Evolutionary conservation across 2,113 vertebrate species (phyloP), one percentile per base, ranked within the genome.

Genomic region (Ammodytes dubius): DNA sequence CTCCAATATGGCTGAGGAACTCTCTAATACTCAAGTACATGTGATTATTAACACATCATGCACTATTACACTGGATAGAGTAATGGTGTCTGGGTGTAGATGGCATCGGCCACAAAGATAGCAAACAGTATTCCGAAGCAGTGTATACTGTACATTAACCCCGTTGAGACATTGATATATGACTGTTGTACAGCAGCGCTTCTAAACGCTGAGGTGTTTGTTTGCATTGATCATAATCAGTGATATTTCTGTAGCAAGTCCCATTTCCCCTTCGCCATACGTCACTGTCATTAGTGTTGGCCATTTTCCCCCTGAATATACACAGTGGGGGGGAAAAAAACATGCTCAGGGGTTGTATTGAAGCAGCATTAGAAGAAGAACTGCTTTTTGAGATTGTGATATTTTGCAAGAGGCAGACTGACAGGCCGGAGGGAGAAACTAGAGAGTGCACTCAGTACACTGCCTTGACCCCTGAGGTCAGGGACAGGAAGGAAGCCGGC

Each of bases 381-480:
- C 19, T 27, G 27, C 27, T 27, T 27, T 67, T 58, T 50, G 60
- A 78, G 40, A 60, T n/a, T 5, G 66, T 70, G 78, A 82, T 86
- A 37, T 82, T 85, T 75, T 53, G 63, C 67, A 66, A 9, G 46
- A 70, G 54, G 56, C 71, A 4, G 52, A 45, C 64, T 67, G 78
- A 71, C 77, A 65, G 74, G 56, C 43, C 54, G 59, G 61, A 60
- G 47, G 9, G 56, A 75, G 89, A 82, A 86, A 91, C 87, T 39
- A 12, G 87, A 86, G 87, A 85, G 75, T 13, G 11, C 2, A 37
- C 72, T 92, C 86, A 80, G 91, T 90, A 90, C 88, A 68, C 87
- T 75, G 83, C 63, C 64, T 14, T 92, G 88, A 94, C 92, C 87
- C 69, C 40, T 5, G 56, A 78, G 92, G 90, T 94, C 87, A 93